Evolutionary conservation across 2,113 vertebrate genomes (phyloP), one percentile per base, ranked within the genome.

Genomic region (Oreochromis niloticus): DNA sequence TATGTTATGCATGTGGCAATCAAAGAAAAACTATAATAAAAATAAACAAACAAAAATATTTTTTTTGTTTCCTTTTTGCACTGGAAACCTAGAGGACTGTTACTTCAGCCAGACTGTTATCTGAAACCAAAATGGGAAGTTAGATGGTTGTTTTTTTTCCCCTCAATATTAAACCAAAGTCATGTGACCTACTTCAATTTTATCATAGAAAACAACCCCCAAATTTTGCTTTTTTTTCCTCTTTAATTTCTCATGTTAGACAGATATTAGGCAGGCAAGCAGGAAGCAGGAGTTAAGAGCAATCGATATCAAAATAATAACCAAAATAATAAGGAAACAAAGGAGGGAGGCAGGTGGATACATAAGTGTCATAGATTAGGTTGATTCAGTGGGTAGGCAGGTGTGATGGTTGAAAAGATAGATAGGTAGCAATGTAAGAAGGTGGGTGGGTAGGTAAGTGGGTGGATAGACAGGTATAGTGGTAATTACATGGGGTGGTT

Each of bases 401-500:
- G 66, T 43, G 12, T 9, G 66, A 43, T 43, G 66, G 36, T 43
- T 66, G 61, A 39, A 68, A 68, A 68, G 63, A 7, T 39, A 66
- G 19, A 66, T 39, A 22, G 34, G 19, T 39, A 68, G 63, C 63
- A 39, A 68, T 68, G 36, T 68, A 68, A 22, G 34, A 68, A 46
- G 39, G 19, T 52, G 17, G 17, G 48, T 16, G 10, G 9, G 22
- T 30, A 11, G 13, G 17, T 34, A 27, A 6, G 39, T 73, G 66
- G 66, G n/a, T 7, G 2, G 39, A 46, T 16, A 80, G 32, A 32
- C n/a, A 39, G n/a, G 7, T 55, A 2, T 54, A n/a, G 19, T 22
- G 32, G 78, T 80, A 80, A 50, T 9, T 36, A 80, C 17, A n/a
- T 80, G 52, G 8, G 50, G 19, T 80, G 63, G 63, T 68, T 68